Base-by-base conservation (phyloP, 2,113 vertebrate genomes). In the Leptobrachium ailaonicum region DNA sequence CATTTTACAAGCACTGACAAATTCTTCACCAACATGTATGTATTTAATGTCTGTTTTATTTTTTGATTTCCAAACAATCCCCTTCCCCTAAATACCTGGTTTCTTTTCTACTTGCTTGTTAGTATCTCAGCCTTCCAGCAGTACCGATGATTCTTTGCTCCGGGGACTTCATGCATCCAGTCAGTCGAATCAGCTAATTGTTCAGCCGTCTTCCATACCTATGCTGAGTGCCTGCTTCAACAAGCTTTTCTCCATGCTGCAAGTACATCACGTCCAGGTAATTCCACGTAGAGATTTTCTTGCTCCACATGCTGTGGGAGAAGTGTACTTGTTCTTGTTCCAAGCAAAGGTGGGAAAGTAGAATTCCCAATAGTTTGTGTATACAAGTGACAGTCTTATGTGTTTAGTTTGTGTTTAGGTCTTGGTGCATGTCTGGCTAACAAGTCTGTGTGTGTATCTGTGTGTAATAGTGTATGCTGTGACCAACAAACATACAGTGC, bases 231-330 rank as follows among this genome's bases (percentile, higher is more conserved):
- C 93, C 58, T 99, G 98, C 90, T 99, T 99, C 90, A 99, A 99
- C 92, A 99, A 98, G 89, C 96, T 99, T 41, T 99, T 99, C 87
- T 98, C 97, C 68, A 95, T 99, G 95, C 90, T 99, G 60, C 97
- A 99, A 89, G 95, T 99, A 66, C 97, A 99, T 86, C 97, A 99
- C 53, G 98, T 99, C 62, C 98, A 99, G 96, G 98, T 99, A 88
- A 14, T 87, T 60, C 20, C n/a, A 50, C 42, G 67, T 11, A 41
- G 41, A 42, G 7, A 6, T 58, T 73, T 58, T 6, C 20, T 32
- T 32, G 20, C 20, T 32, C 20, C 20, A 32, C 20, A 32, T 32
- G 20, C 20, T 32, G 20, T 32, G 20, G 20, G 20, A 32, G 20
- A 32, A 32, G 20, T 32, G 20, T 32, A 32, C 20, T 32, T 32